phyloP scores from a whole-genome alignment of 53 echinoderm and acorn worm species.

The Temnopleurus reevesii region DNA sequence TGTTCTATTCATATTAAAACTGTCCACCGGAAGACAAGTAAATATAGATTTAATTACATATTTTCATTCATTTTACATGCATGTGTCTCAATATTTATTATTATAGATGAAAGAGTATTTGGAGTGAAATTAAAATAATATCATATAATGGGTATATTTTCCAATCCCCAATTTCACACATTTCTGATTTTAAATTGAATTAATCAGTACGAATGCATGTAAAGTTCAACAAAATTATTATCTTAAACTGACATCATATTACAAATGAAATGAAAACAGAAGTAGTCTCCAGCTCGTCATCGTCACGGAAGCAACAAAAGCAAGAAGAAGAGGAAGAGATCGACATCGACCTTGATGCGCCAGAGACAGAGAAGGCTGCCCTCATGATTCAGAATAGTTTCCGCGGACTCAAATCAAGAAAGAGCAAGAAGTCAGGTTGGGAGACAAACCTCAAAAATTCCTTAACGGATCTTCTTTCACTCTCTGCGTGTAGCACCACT shows the following conservation, averaged over 20 bases:
- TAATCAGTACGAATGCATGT: not conserved
- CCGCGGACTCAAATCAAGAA: slow-evolving; percentile 63
- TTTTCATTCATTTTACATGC: no score
- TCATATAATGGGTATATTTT: no score
- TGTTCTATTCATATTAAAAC: no score
- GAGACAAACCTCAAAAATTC: not conserved
- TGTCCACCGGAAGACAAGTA: no score
- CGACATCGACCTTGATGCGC: slow-evolving; percentile 78
- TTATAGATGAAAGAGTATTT: no score
- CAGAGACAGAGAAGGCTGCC: slow-evolving; percentile 73
- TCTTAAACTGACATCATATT: not conserved
- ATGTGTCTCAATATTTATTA: no score
- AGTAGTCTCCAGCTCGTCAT: not conserved
- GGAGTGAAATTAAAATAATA: no score
- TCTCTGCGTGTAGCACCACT: slow-evolving; percentile 40
- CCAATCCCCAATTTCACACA: no score
- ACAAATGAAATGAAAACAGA: slow-evolving; percentile 15
- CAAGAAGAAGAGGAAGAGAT: slow-evolving; percentile 56
- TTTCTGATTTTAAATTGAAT: no score
- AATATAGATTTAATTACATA: no score
- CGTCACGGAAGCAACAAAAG: not conserved
- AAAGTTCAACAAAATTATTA: no score
- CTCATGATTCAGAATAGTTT: slow-evolving; percentile 72
- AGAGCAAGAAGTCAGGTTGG: slow-evolving; percentile 50
- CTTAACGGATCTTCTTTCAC: not conserved